These are phyloP conservation scores for Eonycteris spelaea DNA, from an alignment of 2,113 vertebrate species.

Conservation along the genomic window DNA sequence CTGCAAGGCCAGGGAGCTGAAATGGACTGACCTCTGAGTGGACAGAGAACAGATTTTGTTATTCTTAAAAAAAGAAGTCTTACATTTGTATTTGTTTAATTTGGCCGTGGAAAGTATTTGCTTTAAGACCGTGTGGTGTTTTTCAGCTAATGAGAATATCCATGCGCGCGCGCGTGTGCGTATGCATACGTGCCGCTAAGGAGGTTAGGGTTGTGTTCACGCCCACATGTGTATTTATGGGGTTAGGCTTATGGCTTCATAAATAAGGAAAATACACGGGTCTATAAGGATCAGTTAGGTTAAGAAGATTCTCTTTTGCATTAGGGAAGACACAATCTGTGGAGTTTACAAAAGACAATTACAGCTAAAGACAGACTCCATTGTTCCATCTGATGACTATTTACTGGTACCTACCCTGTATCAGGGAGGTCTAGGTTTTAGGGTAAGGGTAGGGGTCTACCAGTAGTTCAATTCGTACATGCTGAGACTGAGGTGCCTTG, in stretches of 20 bases:
- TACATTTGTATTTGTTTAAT: constrained; percentile 74
- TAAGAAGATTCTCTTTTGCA: background rate
- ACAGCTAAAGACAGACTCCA: background rate
- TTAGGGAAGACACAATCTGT: background rate
- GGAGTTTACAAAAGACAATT: background rate
- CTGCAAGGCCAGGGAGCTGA: constrained; percentile 48
- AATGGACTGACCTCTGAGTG: constrained; percentile 58
- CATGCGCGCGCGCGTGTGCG: rapidly evolving
- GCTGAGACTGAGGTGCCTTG: background rate
- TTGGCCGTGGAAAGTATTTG: constrained; percentile 66
- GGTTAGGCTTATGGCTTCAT: background rate
- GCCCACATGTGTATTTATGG: rapidly evolving
- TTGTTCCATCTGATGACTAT: background rate
- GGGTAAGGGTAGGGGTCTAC: background rate
- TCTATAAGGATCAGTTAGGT: background rate
- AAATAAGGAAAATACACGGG: background rate
- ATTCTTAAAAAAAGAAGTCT: constrained; percentile 51
- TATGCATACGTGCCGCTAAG: background rate
- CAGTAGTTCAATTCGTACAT: rapidly evolving
- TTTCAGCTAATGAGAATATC: constrained; percentile 30
- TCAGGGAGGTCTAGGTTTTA: background rate
- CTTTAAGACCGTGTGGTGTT: background rate
- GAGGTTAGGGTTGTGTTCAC: background rate
- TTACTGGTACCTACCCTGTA: background rate
- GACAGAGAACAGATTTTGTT: constrained; percentile 77